Conservation (phyloP, 2,113 vertebrate species). For the Myiozetetes cayanensis region DNA sequence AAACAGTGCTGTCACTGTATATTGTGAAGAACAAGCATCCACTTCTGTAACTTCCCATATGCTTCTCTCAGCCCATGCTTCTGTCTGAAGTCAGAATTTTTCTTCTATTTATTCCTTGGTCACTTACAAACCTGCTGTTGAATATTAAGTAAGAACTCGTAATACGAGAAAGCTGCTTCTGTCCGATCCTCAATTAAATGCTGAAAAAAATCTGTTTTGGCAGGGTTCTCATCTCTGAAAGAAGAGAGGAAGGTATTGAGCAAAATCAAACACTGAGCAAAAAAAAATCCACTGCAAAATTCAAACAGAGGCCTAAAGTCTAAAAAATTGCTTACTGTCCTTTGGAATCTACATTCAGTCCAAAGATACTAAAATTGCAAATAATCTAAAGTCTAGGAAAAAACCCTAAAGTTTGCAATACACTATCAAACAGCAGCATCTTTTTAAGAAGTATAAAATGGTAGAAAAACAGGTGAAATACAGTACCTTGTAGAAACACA, state of each 20-base stretch:
- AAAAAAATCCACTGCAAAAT: not conserved
- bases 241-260: not conserved
- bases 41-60: not conserved
- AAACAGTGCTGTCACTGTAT: conserved; percentile 10
- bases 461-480: not conserved
- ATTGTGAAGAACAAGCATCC: not conserved
- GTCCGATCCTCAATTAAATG: conserved; percentile 92
- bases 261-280: not conserved
- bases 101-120: conserved; percentile 46
- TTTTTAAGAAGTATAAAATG: not conserved
- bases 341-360: not conserved
- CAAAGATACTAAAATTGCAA: not conserved
- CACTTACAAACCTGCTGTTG: conserved; percentile 93
- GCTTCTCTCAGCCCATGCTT: conserved; percentile 37
- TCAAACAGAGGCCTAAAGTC: not conserved
- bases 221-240: conserved; percentile 87
- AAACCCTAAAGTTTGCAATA: not conserved
- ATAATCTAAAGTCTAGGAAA: not conserved
- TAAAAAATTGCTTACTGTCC: not conserved
- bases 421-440: not conserved
- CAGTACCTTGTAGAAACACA: not conserved
- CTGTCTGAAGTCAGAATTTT: not conserved
- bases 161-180: conserved; percentile 90
- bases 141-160: conserved; percentile 92
- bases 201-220: conserved; percentile 87